Percentiles rank a stretch among this genome's conserved stretches.
phyloP scores from a whole-genome alignment of 2,797 vertebrate species.

The Acipenser transmontanus region DNA sequence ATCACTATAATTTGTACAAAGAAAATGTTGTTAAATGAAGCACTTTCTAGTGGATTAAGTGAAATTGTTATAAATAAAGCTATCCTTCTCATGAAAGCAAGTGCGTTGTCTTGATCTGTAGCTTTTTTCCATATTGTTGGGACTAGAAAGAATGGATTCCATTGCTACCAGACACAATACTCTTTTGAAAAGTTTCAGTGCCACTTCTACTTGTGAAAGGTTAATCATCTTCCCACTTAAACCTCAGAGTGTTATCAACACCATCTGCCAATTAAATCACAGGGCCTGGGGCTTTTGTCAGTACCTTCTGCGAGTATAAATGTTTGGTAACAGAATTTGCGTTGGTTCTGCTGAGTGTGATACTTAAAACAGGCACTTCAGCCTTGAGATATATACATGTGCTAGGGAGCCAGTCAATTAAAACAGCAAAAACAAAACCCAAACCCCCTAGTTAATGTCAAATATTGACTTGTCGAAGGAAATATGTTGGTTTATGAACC shows the following conservation, averaged over 20 bases:
- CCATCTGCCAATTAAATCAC: slow-evolving; percentile 64
- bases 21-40: slow-evolving; percentile 43
- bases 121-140: slow-evolving; percentile 14
- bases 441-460: no score
- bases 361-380: slow-evolving; percentile 42
- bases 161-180: slow-evolving; percentile 25
- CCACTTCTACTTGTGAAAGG: not conserved
- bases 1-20: slow-evolving; percentile 68
- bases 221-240: slow-evolving; percentile 38
- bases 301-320: slow-evolving; percentile 54
- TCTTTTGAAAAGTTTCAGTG: slow-evolving; percentile 26
- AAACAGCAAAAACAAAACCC: slow-evolving; percentile 27
- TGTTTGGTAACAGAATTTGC: slow-evolving; percentile 56
- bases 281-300: slow-evolving; percentile 51
- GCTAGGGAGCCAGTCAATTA: slow-evolving; percentile 29
- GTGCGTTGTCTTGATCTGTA: slow-evolving; percentile 22
- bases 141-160: slow-evolving; percentile 28
- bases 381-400: slow-evolving; percentile 22
- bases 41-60: slow-evolving; percentile 58
- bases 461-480: no score
- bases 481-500: no score
- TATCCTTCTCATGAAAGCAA: slow-evolving; percentile 14
- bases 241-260: slow-evolving; percentile 53
- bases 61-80: slow-evolving; percentile 58
- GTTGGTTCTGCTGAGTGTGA: slow-evolving; percentile 46